Evolutionary conservation across 2,113 vertebrate genomes (phyloP).

Genomic region (Stercorarius parasiticus): DNA sequence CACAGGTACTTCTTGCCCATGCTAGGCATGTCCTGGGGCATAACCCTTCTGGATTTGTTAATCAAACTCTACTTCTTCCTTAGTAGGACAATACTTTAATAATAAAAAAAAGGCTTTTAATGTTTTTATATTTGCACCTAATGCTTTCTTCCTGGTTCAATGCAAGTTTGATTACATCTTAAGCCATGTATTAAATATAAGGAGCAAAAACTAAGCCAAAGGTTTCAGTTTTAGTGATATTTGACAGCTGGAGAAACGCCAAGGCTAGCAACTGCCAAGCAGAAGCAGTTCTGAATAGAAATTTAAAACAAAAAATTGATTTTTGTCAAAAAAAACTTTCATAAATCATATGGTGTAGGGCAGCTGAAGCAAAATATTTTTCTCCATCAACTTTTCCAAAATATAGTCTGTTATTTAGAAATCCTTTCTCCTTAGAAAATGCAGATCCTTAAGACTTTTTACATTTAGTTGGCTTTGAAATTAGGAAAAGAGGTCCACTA

Average conservation of each 20-base stretch:
- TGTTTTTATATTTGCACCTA: neutral
- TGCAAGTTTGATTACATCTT: slow-evolving; percentile 27
- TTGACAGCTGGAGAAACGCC: neutral
- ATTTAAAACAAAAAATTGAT: slow-evolving; percentile 40
- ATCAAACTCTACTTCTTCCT: neutral
- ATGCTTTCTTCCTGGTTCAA: neutral
- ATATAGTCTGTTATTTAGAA: neutral
- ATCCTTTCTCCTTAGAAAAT: neutral
- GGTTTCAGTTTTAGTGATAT: neutral
- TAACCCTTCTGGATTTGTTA: neutral
- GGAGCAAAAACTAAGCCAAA: neutral
- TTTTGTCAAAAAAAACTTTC: slow-evolving; percentile 11
- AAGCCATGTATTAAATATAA: slow-evolving; percentile 10
- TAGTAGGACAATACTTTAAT: neutral
- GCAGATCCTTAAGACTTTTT: neutral
- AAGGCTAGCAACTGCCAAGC: slow-evolving; percentile 4
- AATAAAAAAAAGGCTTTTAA: neutral
- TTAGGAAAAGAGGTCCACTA: neutral
- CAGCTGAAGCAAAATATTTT: neutral
- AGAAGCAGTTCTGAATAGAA: neutral
- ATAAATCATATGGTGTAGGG: slow-evolving; percentile 22
- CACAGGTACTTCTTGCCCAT: neutral
- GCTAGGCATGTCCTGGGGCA: neutral
- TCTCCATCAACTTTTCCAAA: slow-evolving; percentile 18
- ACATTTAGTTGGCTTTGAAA: neutral